Evolutionary conservation across 1,140 invertebrate species (phyloP), one percentile per base, ranked within the genome.

Genomic region (Drosophila parabipectinata): DNA sequence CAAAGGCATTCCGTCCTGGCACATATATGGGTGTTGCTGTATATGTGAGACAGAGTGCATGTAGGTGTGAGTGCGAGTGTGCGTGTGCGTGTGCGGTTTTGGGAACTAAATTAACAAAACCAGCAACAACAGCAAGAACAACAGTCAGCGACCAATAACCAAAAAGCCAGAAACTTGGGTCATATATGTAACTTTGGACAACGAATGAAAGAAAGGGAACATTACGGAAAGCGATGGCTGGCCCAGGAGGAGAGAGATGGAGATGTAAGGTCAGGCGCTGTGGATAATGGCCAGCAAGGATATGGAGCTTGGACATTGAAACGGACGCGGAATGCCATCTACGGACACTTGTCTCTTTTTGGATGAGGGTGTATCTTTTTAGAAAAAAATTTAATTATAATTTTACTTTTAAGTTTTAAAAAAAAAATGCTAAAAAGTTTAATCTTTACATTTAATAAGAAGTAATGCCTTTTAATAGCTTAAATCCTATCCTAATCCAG

Each of bases 101-200:
- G 78, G 56, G 71, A 87, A 79, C 83, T 72, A 87, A 87, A 87
- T 87, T 87, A 87, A 88, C 83, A 88, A 79, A 88, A 60, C 66
- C 74, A 74, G 63, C 39, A 45, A 18, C 32, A 52, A 30, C 21
- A 37, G 54, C 37, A 47, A 32, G 10, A 58, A 15, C 41, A 28
- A 21, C 2, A 39, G 62, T 52, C 76, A 76, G 69, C 83, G 78
- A 87, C 83, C 82, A 88, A 88, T 88, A 87, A 79, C 82, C 83
- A 75, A 73, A 37, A 87, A 87, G 82, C 82, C 74, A 75, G 67
- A 34, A 83, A 72, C 79, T 83, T 82, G 79, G 78, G 63, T 48
- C 69, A 63, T 82, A 63, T 37, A 58, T 82, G 67, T 44, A 58
- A 52, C 71, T 64, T 83, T 83, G 79, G 60, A 88, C 79, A 87